Evolutionary conservation across 2,888 invertebrate genomes (phyloP), one percentile per base, ranked within the genome.

Genomic region (Drosophila rellima): DNA sequence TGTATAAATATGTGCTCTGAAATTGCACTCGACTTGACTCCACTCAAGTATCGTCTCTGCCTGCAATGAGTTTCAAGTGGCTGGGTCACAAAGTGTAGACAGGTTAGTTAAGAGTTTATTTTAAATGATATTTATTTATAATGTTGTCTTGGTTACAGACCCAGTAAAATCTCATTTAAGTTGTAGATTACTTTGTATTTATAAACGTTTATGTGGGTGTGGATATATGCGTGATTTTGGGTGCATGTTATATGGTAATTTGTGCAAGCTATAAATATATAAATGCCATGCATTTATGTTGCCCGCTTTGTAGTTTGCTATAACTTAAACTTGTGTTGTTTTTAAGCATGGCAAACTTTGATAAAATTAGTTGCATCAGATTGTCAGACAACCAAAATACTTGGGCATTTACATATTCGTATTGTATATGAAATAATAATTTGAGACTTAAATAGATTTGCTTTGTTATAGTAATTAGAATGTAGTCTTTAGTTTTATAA

Each of bases 91-190:
- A 88, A 85, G 83, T 84, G 83, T 73, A 84, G 89, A 84, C 83
- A 88, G 89, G 83, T 84, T 88, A 86, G 83, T 86, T 80, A 70
- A 80, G 78, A 84, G 89, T 88, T 84, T 82, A 80, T 86, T 88
- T 78, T 72, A 80, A 86, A 84, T 84, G 81, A 78, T 84, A 84
- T 84, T 84, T 84, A 88, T 86, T 84, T 88, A 84, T 88, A 76
- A 88, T 78, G 78, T 67, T 68, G 82, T 71, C 87, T 71, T 67
- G 70, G 48, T 42, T 69, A 55, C 68, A 59, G 40, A 42, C 65
- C 45, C 39, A 13, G 45, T 52, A 50, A 59, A 85, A 86, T 78
- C 87, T 83, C 80, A 83, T 88, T 82, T 82, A 88, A 83, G 80
- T 86, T 88, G 83, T 59, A 86, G 87, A 83, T 83, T 83, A 86